These are phyloP conservation scores for Lamellibrachia columna DNA, from an alignment of 2,888 invertebrate genomes.

Conservation along the genomic window DNA sequence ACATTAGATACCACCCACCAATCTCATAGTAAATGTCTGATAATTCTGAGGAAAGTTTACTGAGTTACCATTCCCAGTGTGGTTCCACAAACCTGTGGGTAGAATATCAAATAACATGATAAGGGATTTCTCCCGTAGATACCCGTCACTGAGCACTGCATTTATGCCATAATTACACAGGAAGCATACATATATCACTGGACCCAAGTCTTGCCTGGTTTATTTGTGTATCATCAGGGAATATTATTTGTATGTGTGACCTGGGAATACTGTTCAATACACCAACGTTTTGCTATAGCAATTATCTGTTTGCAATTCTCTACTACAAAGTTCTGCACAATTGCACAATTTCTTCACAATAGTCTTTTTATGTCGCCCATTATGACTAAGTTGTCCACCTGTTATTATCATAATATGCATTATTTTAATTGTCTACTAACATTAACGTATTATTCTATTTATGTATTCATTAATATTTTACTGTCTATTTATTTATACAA, in stretches of 20 bases:
- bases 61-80: not conserved
- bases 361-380: no score
- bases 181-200: not conserved
- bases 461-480: no score
- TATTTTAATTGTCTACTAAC: no score
- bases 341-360: no score
- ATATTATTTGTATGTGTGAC: not conserved
- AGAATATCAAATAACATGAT: no score
- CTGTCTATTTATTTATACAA: no score
- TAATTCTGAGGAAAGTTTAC: not conserved
- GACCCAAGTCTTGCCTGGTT: not conserved
- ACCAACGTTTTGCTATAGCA: not conserved
- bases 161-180: not conserved
- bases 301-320: not conserved
- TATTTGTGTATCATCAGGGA: not conserved
- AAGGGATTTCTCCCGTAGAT: not conserved
- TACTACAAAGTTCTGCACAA: not conserved
- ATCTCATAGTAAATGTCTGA: not conserved
- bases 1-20: not conserved
- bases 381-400: no score
- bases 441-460: no score
- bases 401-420: no score
- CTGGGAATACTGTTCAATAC: not conserved
- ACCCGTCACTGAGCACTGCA: not conserved
- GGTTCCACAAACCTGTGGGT: not conserved